Base-by-base conservation (phyloP, 2,113 vertebrate genomes). In the Aptenodytes patagonicus region DNA sequence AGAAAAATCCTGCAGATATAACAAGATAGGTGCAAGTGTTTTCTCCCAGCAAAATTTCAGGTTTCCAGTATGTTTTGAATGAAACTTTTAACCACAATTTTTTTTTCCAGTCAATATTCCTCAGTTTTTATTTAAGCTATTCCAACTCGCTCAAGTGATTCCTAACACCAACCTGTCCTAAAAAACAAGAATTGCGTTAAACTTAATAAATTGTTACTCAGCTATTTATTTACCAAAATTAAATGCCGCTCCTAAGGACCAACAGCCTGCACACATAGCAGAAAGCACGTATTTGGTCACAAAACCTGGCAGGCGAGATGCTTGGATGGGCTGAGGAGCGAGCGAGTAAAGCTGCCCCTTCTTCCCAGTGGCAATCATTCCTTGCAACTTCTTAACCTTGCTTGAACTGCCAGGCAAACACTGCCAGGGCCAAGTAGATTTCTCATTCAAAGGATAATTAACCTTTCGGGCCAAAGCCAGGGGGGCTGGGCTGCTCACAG, bases 231-330 rank as follows among this genome's bases (percentile, higher is more conserved):
- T 46, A 42, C 13, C 25, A 34, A 28, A 69, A 70, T 14, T 46
- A 38, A 83, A 65, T 11, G 44, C 49, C 1, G 2, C 32, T 40
- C 29, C 34, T 26, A 34, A 61, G 16, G 32, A 55, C 38, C 47
- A 36, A 6, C 11, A 79, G 26, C 22, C 36, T 2, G 1, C 36
- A 10, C 10, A 12, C 5, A 0, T 10, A 31, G 38, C 29, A 49
- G 31, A 60, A 78, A 65, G 14, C 4, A 8, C 0, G 4, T 1
- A 8, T 29, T 38, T 32, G 36, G 7, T 32, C 26, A 28, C 9
- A 2, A 55, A 58, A 68, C 8, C 34, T 44, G 58, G 5, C 66
- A 32, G 83, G 28, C 2, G 3, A 77, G 78, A 17, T n/a, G 28
- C 15, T 57, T 3, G 2, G 36, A 20, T 19, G 17, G n/a, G 31